Percentiles rank a stretch among this genome's conserved stretches.
These are phyloP conservation scores for Leucophenga varia DNA, from an alignment of 1,140 invertebrate species.

Conservation along the genomic window DNA sequence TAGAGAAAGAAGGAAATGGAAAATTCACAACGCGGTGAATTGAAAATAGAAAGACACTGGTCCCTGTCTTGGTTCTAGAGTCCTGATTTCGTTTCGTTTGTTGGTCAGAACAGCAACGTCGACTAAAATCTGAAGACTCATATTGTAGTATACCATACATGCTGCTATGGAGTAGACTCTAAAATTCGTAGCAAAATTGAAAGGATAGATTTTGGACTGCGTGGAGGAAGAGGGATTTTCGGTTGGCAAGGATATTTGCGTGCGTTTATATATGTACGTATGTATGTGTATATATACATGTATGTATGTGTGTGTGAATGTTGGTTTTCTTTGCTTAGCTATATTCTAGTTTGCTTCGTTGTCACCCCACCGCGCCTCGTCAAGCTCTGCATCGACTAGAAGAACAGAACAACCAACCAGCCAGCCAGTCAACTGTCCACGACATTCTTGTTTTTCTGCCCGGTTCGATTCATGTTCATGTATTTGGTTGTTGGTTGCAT, in stretches of 20 bases:
- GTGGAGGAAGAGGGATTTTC: conserved; percentile 46
- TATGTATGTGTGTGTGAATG: conserved; percentile 6
- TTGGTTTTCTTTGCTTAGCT: no score
- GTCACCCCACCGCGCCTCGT: no score
- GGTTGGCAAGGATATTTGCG: conserved; percentile 31
- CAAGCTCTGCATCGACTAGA: no score
- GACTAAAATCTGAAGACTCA: conserved; percentile 44
- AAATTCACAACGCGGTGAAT: conserved; percentile 18
- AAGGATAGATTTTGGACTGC: no score
- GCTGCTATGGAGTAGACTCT: conserved; percentile 41
- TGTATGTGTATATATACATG: conserved; percentile 8
- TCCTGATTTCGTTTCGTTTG: conserved; percentile 15
- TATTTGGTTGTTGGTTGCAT: no score
- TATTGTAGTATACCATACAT: conserved; percentile 9
- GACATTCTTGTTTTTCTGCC: no score
- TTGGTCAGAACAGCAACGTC: conserved; percentile 22
- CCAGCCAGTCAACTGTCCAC: no score
- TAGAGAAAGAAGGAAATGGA: conserved; percentile 41
- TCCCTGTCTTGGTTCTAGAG: conserved; percentile 11
- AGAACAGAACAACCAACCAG: no score
- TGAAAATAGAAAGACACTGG: conserved; percentile 47
- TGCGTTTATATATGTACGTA: conserved; percentile 12
- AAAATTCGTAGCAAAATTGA: conserved; percentile 51
- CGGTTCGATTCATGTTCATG: no score
- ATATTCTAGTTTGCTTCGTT: no score